Percentiles rank a stretch among this genome's conserved stretches.
Conservation (phyloP, 2,113 vertebrate genomes). For the Microcebus ravelobensis region DNA sequence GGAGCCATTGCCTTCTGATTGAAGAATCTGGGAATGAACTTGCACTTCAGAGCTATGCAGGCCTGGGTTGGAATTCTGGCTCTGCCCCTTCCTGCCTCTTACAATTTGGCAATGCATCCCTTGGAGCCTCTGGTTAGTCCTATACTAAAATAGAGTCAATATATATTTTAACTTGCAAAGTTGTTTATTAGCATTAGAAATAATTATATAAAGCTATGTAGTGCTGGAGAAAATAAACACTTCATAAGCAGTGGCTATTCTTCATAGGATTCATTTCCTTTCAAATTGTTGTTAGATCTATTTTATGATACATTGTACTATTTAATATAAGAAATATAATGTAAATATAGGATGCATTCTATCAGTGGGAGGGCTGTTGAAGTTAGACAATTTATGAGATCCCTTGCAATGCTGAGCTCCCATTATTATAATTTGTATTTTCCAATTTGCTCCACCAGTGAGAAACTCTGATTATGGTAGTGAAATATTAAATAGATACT, state of each 20-base stretch:
- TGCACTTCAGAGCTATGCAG: neutral
- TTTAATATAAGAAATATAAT: slow-evolving; percentile 30
- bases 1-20: neutral
- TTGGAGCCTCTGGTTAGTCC: neutral
- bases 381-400: neutral
- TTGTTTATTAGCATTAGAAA: slow-evolving; percentile 1
- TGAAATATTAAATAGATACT: neutral
- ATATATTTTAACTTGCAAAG: neutral
- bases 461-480: neutral
- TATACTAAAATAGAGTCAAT: neutral
- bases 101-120: fast-evolving
- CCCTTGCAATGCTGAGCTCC: neutral
- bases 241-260: neutral
- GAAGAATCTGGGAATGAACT: neutral
- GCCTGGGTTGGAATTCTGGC: neutral
- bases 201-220: neutral
- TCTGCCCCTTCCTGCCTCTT: neutral
- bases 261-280: slow-evolving; percentile 11
- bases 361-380: neutral
- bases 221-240: neutral
- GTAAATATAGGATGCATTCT: neutral
- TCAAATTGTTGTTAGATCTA: neutral
- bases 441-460: neutral
- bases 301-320: neutral
- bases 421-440: slow-evolving; percentile 21